Base-by-base conservation (phyloP, 2,888 invertebrate species). In the Reticulitermes lucifugus region DNA sequence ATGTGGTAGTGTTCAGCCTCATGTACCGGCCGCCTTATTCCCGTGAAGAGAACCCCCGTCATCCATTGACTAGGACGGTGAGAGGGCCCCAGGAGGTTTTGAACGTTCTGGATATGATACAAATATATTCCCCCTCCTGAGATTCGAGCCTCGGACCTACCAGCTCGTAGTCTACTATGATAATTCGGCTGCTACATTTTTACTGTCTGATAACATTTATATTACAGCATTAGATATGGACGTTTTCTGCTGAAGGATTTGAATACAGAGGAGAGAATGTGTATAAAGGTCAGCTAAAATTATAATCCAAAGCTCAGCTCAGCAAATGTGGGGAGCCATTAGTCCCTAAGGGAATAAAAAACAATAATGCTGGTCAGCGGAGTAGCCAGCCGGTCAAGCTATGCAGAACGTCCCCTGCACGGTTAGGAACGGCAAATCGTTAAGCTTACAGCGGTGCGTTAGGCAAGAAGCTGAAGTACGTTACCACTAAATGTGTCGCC, bases 241-340 rank as follows among this genome's bases (percentile, higher is more conserved):
- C 29, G 29, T 41, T 73, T 73, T 10, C 0, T 73, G 22, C 73
- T 73, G 41, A 73, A 21, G 21, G 6, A 73, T 73, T 73, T 41
- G 73, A 21, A 41, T 73, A 41, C 35, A 73, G 29, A 73, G 3
- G 14, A 73, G 14, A 73, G 12, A 18, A 5, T 41, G 21, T 41
- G 73, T 12, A 73, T 71, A 73, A 73, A 41, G 73, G 41, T 73
- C 9, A 73, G 0, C 73, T 6, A 9, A 18, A 71, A 21, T 25
- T 21, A 29, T 41, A 73, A 21, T 21, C 18, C 73, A 3, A 73
- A 29, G 73, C 73, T 7, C 41, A 29, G 73, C 73, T 7, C 41
- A 73, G 73, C 41, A 73, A 73, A 73, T 73, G 41, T 35, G 10
- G 25, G 65, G 60, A 60, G 60, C 60, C 60, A 60, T 60, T 71